These are phyloP conservation scores for Rhynchotus rufescens DNA, from an alignment of 2,797 vertebrate species.

Conservation along the genomic window DNA sequence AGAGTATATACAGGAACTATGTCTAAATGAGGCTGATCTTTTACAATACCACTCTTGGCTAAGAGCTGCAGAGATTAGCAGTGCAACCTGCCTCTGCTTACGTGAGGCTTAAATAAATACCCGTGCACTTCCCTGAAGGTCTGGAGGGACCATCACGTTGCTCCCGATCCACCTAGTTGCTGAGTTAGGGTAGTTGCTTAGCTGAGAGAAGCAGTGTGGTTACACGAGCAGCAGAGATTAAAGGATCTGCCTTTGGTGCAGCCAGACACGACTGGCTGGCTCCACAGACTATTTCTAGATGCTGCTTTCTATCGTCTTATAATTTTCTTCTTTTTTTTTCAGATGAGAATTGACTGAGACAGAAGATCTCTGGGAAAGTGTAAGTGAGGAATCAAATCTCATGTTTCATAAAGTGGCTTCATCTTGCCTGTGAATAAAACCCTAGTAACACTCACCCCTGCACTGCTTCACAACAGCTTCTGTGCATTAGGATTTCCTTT, in stretches of 20 bases:
- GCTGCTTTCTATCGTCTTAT: not conserved
- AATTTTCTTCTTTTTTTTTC: not conserved
- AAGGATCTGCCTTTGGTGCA: not conserved
- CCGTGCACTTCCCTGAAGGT: not conserved
- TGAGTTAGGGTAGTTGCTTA: not conserved
- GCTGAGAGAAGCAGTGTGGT: not conserved
- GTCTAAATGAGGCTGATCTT: not conserved
- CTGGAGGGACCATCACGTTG: not conserved
- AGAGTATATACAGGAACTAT: rapidly evolving
- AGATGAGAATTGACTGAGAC: not conserved
- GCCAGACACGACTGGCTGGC: not conserved
- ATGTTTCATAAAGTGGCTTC: not conserved
- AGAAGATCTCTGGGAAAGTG: not conserved
- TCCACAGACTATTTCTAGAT: not conserved
- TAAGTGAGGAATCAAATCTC: slow-evolving; percentile 1
- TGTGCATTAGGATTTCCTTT: not conserved
- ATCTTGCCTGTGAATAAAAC: not conserved
- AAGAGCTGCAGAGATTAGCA: rapidly evolving
- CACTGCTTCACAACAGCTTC: not conserved
- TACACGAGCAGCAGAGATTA: not conserved
- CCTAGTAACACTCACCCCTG: not conserved
- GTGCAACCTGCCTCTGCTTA: not conserved
- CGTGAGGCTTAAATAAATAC: not conserved
- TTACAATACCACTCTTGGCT: not conserved
- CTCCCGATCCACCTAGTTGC: not conserved